A percentile compares a stretch with the other conserved stretches of the same genome.
These are phyloP conservation scores for Thunnus albacares DNA, from an alignment of 2,797 vertebrate genomes.

Conservation along the genomic window DNA sequence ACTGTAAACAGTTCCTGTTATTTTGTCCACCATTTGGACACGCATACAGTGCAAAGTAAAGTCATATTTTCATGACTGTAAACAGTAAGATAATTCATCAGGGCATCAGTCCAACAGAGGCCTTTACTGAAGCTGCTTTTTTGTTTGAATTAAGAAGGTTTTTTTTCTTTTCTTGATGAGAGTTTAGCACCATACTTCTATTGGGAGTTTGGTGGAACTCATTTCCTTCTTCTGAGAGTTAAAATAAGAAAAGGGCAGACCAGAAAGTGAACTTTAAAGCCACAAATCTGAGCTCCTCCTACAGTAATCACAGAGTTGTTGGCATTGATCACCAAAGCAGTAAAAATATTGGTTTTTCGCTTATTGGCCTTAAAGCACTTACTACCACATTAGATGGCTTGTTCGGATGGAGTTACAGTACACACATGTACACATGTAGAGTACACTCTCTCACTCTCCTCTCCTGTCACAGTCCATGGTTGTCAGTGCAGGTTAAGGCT, in stretches of 20 bases:
- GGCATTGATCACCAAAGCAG: constrained; percentile 15
- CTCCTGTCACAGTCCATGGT: constrained; percentile 20
- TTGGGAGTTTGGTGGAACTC: constrained; percentile 14
- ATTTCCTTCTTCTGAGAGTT: constrained; percentile 21
- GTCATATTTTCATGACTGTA: neutral
- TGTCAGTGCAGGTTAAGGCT: constrained; percentile 23
- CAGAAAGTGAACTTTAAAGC: constrained; percentile 25
- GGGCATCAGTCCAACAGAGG: neutral
- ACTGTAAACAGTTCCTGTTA: neutral
- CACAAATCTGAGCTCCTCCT: constrained; percentile 40
- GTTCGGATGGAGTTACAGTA: neutral
- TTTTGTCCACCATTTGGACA: neutral
- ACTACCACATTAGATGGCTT: neutral
- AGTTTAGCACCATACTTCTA: constrained; percentile 2
- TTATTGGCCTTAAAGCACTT: neutral
- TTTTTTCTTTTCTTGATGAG: neutral
- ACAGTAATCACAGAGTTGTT: constrained; percentile 48
- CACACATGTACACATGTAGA: neutral
- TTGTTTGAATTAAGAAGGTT: neutral
- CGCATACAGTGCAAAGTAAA: neutral
- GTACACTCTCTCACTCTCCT: constrained; percentile 5
- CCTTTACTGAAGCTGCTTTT: neutral
- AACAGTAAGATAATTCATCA: neutral
- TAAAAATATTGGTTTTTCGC: neutral
- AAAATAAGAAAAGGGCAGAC: constrained; percentile 31